Conservation (phyloP, 2,113 vertebrate genomes). For the Panthera tigris region DNA sequence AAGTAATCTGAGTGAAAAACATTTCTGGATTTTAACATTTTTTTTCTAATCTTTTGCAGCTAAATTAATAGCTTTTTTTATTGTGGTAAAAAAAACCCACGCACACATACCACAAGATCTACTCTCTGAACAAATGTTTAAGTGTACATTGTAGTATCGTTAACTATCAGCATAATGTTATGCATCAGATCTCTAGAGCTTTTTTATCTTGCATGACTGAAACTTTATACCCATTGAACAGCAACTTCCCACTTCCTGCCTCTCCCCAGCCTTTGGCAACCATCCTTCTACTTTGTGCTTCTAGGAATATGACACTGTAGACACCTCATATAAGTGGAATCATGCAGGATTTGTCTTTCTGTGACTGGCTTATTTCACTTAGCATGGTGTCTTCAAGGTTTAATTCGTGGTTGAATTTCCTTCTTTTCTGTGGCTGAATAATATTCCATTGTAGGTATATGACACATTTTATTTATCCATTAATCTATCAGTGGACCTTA, state of each 20-base stretch:
- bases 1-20: neutral
- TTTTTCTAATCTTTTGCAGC: neutral
- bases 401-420: neutral
- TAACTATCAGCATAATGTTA: neutral
- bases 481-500: neutral
- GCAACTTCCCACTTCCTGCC: neutral
- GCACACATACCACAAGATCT: neutral
- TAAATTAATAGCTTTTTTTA: neutral
- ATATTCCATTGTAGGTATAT: neutral
- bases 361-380: neutral
- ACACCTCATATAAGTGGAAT: neutral
- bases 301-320: neutral
- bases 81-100: neutral
- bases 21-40: neutral
- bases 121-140: neutral
- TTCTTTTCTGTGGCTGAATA: neutral
- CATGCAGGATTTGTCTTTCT: neutral
- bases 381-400: neutral
- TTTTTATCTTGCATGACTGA: neutral
- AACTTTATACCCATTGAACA: neutral
- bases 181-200: neutral
- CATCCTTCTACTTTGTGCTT: neutral
- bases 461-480: neutral
- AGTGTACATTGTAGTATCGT: neutral
- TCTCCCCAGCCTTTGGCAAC: neutral